A percentile compares a stretch with the other conserved stretches of the same genome.
Evolutionary conservation across 2,113 vertebrate genomes (phyloP).

Genomic region (Hippopotamus amphibius): DNA sequence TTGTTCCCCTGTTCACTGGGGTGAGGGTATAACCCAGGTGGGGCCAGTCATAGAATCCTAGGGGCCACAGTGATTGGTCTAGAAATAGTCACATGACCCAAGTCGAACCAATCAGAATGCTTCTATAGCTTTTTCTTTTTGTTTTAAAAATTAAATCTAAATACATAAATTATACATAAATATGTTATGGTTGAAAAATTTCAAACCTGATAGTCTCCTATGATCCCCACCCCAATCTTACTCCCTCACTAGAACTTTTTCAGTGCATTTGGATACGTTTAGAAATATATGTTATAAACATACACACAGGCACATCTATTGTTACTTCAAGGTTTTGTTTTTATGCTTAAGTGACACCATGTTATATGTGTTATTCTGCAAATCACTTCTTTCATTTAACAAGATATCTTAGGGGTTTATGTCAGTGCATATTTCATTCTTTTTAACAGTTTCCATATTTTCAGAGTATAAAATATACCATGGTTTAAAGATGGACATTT

Average conservation of each 20-base stretch:
- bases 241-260: not conserved
- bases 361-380: slow-evolving; percentile 32
- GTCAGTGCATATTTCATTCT: slow-evolving; percentile 1
- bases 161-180: not conserved
- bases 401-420: slow-evolving; percentile 26
- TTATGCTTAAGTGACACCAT: slow-evolving; percentile 28
- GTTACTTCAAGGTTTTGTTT: slow-evolving; percentile 63
- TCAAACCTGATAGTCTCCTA: not conserved
- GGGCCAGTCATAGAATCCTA: not conserved
- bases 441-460: slow-evolving; percentile 46
- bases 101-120: not conserved
- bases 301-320: not conserved
- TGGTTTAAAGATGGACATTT: not conserved
- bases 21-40: not conserved
- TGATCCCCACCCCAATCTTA: not conserved
- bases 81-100: not conserved
- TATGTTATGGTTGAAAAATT: slow-evolving; percentile 16
- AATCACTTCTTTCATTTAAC: slow-evolving; percentile 43
- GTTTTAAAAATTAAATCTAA: slow-evolving; percentile 8
- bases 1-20: not conserved
- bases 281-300: slow-evolving; percentile 52
- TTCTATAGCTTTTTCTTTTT: not conserved
- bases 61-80: not conserved
- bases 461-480: not conserved
- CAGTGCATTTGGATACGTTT: not conserved